Evolutionary conservation across 30 jellyfish, hydroid and myxozoan genomes (phyloP).

Genomic region (Turritopsis dohrnii): DNA sequence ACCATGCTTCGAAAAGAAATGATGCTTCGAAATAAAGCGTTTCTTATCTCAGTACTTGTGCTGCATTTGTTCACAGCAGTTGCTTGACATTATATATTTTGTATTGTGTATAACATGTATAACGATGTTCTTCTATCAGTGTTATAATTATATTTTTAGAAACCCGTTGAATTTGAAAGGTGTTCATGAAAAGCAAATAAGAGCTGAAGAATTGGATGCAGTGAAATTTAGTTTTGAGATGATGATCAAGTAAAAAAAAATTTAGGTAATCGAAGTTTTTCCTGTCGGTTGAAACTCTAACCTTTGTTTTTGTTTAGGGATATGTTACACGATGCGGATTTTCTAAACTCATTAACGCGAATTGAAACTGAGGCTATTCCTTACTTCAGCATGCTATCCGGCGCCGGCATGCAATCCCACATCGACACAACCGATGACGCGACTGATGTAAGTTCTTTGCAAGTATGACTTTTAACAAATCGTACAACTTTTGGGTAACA

Average conservation of each 20-base stretch:
- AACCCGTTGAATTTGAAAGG: background rate
- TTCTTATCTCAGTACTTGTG: no score
- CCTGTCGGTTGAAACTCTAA: background rate
- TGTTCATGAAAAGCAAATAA: background rate
- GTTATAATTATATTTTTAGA: no score
- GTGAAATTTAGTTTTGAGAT: background rate
- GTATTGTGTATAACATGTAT: no score
- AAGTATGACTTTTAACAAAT: no score
- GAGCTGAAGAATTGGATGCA: constrained; percentile 4
- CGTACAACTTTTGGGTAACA: background rate
- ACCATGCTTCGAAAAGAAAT: no score
- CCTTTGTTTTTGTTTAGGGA: constrained; percentile 39
- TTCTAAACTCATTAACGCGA: constrained; percentile 36
- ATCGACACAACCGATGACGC: constrained; percentile 3
- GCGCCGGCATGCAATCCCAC: no score
- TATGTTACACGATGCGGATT: constrained; percentile 46
- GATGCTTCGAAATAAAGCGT: no score
- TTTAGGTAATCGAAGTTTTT: background rate
- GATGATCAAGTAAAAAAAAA: background rate
- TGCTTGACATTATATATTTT: no score
- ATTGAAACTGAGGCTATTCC: constrained; percentile 65
- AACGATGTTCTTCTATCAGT: no score
- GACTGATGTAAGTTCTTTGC: background rate
- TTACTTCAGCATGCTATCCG: constrained; percentile 53
- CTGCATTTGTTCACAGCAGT: no score